Base-by-base conservation (phyloP, 1,140 invertebrate genomes). In the Drosophila lacteicornis region DNA sequence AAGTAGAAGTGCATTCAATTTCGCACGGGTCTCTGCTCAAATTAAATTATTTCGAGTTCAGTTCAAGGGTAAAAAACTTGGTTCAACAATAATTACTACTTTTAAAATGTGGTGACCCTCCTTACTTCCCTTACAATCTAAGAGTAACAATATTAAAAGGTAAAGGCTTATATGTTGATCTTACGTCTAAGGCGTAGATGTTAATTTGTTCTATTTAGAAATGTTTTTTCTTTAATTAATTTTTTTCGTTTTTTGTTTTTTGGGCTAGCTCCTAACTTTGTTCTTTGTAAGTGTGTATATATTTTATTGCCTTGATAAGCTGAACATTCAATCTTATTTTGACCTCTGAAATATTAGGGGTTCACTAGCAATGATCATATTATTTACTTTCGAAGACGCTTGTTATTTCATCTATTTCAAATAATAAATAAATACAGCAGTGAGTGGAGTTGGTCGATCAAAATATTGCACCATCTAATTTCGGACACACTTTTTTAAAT, bases 161-260 rank as follows among this genome's bases (percentile, higher is more conserved):
- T 66, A 42, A 51, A 33, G 40, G 27, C 53, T 65, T 75, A 75
- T 30, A 51, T 36, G 12, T 66, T 67, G 61, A 69, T 36, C 67
- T 70, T 70, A 70, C n/a, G 40, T 42, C 73, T 63, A 55, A 57
- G 43, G 25, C 62, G 38, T 71, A 45, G 42, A 67, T 46, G 15
- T 79, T 80, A 76, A 77, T 70, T 80, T 73, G 69, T 67, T 50
- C 81, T 80, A 84, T 77, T 55, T 38, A 66, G 47, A 79, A 86
- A 61, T 61, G 36, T 57, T 56, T 73, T 67, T 71, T 60, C 3
- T 25, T 25, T 25, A 22, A 22, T 25, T 25, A 0, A 25, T 3
- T 25, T 25, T 25, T 25, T 25, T 25, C 4, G 2, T 27, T 49
- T 69, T 25, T 25, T 25, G 2, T 27, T 49, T 69, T 71, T 67